Base-by-base conservation (phyloP, 1,140 invertebrate genomes). In the Dolichoris vasculosae region DNA sequence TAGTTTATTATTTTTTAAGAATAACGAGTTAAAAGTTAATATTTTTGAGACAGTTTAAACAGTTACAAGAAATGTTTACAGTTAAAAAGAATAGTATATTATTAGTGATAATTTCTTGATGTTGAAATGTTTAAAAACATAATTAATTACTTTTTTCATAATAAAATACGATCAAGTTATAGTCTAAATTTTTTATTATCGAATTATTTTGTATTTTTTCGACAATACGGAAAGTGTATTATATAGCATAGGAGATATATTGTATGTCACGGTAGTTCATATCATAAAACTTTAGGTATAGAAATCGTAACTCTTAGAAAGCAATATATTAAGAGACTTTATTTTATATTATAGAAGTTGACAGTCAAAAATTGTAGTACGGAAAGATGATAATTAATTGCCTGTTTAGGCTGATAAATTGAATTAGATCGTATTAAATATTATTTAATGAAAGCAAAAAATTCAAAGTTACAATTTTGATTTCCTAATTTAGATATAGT, bases 261-360 rank as follows among this genome's bases (percentile, higher is more conserved):
- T n/a, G 20, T 43, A 73, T 32, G 20, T 73, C 20, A 17, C 38
- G 23, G 13, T n/a, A 26, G 69, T 43, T 43, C 26, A 15, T n/a
- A 73, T 73, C 69, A 26, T 73, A 73, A 73, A 73, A 73, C 30
- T 26, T 71, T 71, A 43, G 35, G 6, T 73, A 43, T 73, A 73
- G 38, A 43, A 43, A 73, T 35, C 69, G 17, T 32, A 43, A 43
- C 38, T 40, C 38, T 9, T n/a, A 43, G 26, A 43, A 73, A 73
- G 23, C 38, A 73, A 73, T 73, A 73, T 73, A 43, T 73, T 73
- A 40, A 73, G 4, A n/a, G 40, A 43, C n/a, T 73, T 73, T 73
- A 73, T 43, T 43, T 40, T 40, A n/a, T 43, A n/a, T 40, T n/a
- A 38, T 69, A 23, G 8, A 2, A 69, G 67, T 40, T 0, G 67